A percentile compares a stretch with the other conserved stretches of the same genome.
Conservation (phyloP, 2,797 vertebrate species). For the Sphenodon punctatus region DNA sequence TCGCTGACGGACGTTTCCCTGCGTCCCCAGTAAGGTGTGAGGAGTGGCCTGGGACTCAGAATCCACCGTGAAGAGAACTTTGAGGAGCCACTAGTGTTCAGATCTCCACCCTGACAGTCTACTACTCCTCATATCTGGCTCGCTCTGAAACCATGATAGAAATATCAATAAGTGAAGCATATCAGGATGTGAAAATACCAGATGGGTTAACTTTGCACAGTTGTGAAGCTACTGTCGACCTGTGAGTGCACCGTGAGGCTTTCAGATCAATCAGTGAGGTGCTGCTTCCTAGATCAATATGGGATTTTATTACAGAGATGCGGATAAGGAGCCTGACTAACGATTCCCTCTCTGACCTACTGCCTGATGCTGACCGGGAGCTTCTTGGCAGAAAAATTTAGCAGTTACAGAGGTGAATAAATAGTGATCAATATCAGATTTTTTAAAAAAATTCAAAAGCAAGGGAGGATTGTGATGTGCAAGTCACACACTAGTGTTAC, state of each 20-base stretch:
- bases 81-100: too few species aligned
- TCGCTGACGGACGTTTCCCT: too few species aligned
- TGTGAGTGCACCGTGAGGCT: conserved; percentile 27
- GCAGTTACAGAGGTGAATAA: conserved; percentile 11
- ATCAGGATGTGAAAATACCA: conserved; percentile 16
- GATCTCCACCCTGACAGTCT: fast-evolving
- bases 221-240: conserved; percentile 60
- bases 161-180: conserved; percentile 46
- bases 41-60: too few species aligned
- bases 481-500: fast-evolving
- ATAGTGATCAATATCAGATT: background rate
- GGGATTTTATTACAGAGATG: conserved; percentile 30
- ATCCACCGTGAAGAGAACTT: too few species aligned
- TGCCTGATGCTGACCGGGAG: conserved; percentile 14
- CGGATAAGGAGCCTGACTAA: conserved; percentile 36
- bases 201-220: conserved; percentile 31
- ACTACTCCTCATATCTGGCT: background rate
- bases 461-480: background rate
- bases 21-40: too few species aligned
- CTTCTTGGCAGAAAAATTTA: background rate
- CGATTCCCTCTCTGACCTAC: conserved; percentile 22
- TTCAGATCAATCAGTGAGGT: conserved; percentile 53
- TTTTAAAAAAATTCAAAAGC: background rate
- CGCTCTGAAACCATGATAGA: background rate
- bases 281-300: conserved; percentile 39